Evolutionary conservation across 2,797 vertebrate species (phyloP).

Genomic region (Myripristis jacobus): DNA sequence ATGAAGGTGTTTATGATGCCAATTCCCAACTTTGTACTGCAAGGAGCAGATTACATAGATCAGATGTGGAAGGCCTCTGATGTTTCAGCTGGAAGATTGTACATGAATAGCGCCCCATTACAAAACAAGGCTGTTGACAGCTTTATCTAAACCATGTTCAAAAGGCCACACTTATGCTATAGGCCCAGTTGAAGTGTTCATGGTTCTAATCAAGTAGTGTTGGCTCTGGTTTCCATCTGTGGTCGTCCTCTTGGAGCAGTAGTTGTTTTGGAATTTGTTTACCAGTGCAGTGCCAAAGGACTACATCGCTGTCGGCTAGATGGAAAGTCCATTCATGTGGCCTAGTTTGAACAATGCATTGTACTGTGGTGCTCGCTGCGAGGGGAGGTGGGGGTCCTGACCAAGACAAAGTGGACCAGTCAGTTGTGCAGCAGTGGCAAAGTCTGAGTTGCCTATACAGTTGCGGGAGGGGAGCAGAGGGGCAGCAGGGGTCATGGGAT

Average conservation of each 20-base stretch:
- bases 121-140: slow-evolving; percentile 29
- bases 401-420: slow-evolving; percentile 69
- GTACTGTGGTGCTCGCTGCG: slow-evolving; percentile 63
- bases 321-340: slow-evolving; percentile 73
- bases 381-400: slow-evolving; percentile 53
- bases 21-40: slow-evolving; percentile 6
- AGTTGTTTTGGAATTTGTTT: slow-evolving; percentile 69
- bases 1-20: slow-evolving; percentile 2
- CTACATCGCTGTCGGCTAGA: slow-evolving; percentile 47
- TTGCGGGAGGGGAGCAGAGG: background rate
- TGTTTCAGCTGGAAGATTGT: slow-evolving; percentile 33
- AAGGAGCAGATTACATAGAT: slow-evolving; percentile 37
- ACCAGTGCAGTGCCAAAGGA: slow-evolving; percentile 56
- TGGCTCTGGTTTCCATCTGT: background rate
- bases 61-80: background rate
- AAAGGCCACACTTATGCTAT: slow-evolving; percentile 10
- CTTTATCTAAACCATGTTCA: slow-evolving; percentile 22
- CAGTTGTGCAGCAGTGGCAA: slow-evolving; percentile 48
- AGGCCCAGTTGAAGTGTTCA: background rate
- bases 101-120: slow-evolving; percentile 20
- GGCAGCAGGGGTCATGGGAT: slow-evolving; percentile 18
- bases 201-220: slow-evolving; percentile 12
- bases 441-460: slow-evolving; percentile 29
- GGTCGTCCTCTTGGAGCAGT: slow-evolving; percentile 14
- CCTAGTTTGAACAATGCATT: slow-evolving; percentile 77